phyloP scores from a whole-genome alignment of 2,113 vertebrate genomes.

The Maccullochella peelii region DNA sequence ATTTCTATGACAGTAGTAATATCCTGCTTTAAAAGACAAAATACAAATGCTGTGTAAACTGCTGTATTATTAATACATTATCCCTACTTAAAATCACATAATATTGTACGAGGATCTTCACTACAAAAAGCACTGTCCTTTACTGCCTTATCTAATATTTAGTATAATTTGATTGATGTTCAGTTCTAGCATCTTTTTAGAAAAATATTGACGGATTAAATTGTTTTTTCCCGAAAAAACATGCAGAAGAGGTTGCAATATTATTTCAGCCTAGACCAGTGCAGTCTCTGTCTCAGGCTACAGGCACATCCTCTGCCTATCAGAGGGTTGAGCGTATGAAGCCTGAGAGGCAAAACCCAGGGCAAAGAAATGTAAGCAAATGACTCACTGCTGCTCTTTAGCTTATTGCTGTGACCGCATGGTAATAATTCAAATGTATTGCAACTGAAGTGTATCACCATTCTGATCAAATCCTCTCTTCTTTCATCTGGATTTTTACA shows the following conservation, averaged over 20 bases:
- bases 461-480: background rate
- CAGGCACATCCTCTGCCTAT: slow-evolving; percentile 19
- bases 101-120: background rate
- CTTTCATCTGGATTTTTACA: background rate
- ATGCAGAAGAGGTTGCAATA: no score
- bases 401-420: background rate
- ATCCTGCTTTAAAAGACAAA: background rate
- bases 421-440: background rate
- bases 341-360: slow-evolving; percentile 23
- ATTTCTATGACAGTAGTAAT: background rate
- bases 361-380: background rate
- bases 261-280: background rate
- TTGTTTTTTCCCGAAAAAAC: no score
- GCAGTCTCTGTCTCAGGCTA: background rate
- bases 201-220: background rate
- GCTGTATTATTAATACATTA: background rate
- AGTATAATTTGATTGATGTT: background rate
- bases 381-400: background rate
- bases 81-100: slow-evolving; percentile 1
- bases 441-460: background rate
- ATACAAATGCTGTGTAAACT: background rate
- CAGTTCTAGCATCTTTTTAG: background rate
- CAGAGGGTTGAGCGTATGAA: background rate
- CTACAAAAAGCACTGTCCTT: slow-evolving; percentile 8
- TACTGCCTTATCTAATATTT: background rate